These are phyloP conservation scores for Pachyseris speciosa DNA, from an alignment of 64 coral and sea anemone genomes.

Conservation along the genomic window DNA sequence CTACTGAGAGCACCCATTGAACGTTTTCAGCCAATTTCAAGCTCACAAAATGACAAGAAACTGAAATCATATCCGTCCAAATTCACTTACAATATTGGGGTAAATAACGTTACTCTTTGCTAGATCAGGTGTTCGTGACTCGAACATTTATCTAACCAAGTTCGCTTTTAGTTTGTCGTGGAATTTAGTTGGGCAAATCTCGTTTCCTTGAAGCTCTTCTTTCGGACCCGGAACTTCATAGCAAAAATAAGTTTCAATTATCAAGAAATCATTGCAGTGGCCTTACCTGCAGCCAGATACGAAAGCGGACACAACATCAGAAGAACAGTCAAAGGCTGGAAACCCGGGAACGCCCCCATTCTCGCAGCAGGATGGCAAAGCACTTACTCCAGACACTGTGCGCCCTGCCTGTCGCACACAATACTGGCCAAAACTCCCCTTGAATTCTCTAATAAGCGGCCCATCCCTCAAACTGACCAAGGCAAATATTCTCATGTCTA, in stretches of 20 bases:
- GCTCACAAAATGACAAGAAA: too few relatives aligned
- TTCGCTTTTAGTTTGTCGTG: too few relatives aligned
- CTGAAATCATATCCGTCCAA: too few relatives aligned
- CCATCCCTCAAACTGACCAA: background rate
- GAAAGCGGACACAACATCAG: background rate
- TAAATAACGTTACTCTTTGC: too few relatives aligned
- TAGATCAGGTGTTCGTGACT: too few relatives aligned
- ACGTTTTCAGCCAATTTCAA: too few relatives aligned
- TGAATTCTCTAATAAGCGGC: background rate
- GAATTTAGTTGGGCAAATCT: too few relatives aligned
- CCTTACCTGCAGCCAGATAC: slow-evolving; percentile 10
- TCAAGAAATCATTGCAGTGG: background rate
- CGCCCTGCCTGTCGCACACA: background rate
- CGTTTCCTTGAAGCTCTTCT: too few relatives aligned
- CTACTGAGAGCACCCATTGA: too few relatives aligned
- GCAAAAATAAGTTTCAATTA: background rate
- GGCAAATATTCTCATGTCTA: background rate
- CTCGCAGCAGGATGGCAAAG: background rate
- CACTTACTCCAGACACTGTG: background rate
- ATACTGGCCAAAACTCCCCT: background rate
- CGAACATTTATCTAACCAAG: too few relatives aligned
- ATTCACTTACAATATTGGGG: too few relatives aligned
- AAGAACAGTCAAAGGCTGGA: background rate
- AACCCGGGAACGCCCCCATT: background rate
- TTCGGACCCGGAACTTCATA: background rate